These are phyloP conservation scores for Neodontobutis hainanensis DNA, from an alignment of 2,113 vertebrate species.

Conservation along the genomic window DNA sequence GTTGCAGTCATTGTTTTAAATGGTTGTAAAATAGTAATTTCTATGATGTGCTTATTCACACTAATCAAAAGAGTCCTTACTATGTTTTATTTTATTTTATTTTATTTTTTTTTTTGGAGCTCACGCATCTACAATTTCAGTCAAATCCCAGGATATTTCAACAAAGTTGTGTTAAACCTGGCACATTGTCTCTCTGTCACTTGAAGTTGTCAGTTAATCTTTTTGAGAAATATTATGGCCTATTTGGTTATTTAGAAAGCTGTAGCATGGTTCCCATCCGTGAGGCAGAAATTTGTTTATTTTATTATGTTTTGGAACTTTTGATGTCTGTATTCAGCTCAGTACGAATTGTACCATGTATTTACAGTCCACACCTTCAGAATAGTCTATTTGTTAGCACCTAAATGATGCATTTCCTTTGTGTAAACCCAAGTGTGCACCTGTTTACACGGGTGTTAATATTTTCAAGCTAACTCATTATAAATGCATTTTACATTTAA, in stretches of 20 bases:
- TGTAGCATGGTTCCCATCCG: not conserved
- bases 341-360: conserved; percentile 19
- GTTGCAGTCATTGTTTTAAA: conserved; percentile 87
- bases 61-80: conserved; percentile 54
- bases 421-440: conserved; percentile 23
- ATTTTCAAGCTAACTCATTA: conserved; percentile 28
- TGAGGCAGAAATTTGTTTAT: not conserved
- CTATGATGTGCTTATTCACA: conserved; percentile 51
- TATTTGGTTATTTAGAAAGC: not conserved
- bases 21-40: conserved; percentile 79
- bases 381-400: conserved; percentile 6
- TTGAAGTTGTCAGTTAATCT: not conserved
- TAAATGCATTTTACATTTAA: conserved; percentile 6
- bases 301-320: conserved; percentile 13
- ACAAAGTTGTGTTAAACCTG: not conserved
- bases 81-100: conserved; percentile 26
- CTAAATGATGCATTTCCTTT: conserved; percentile 18
- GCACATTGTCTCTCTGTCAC: conserved; percentile 2
- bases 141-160: conserved; percentile 52
- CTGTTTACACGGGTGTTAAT: conserved; percentile 32
- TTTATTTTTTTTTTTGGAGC: conserved; percentile 20
- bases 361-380: conserved; percentile 23
- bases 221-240: not conserved
- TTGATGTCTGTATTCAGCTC: conserved; percentile 24
- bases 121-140: conserved; percentile 48